Evolutionary conservation across 2,888 invertebrate species (phyloP).

Genomic region (Agrotis segetum): DNA sequence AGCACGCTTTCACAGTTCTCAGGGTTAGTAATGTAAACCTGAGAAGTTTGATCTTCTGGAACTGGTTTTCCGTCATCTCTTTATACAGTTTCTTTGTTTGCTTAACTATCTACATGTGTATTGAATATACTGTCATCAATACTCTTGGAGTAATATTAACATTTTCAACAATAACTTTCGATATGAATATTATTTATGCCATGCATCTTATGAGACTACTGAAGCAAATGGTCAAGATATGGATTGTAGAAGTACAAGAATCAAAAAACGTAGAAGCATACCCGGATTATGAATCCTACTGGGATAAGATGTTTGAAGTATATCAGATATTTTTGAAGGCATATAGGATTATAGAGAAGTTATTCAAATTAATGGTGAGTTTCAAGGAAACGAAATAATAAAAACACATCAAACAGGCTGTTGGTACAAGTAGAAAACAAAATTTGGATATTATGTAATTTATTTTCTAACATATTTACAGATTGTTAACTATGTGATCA

Average conservation of each 20-base stretch:
- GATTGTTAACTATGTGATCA: constrained; percentile 28
- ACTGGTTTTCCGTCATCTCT: constrained; percentile 24
- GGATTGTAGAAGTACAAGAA: constrained; percentile 22
- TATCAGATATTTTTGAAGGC: constrained; percentile 23
- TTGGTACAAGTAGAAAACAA: too few relatives aligned
- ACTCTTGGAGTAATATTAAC: not conserved
- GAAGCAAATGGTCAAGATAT: constrained; percentile 3
- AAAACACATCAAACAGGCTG: too few relatives aligned
- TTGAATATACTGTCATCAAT: not conserved
- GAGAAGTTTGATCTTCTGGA: constrained; percentile 12
- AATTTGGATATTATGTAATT: too few relatives aligned
- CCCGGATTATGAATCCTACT: not conserved
- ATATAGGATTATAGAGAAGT: constrained; percentile 19
- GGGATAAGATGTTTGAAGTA: constrained; percentile 17
- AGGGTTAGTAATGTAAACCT: not conserved
- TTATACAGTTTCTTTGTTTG: constrained; percentile 3
- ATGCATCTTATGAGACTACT: constrained; percentile 18
- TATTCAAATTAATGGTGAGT: constrained; percentile 26
- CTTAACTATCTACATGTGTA: constrained; percentile 1
- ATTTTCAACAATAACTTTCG: constrained; percentile 9
- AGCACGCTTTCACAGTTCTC: constrained; percentile 3
- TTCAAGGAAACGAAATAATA: not conserved
- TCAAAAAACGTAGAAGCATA: not conserved
- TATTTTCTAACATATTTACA: constrained; percentile 10
- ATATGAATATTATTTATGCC: constrained; percentile 39